Conservation (phyloP, 2,113 vertebrate species). For the Carlito syrichta region DNA sequence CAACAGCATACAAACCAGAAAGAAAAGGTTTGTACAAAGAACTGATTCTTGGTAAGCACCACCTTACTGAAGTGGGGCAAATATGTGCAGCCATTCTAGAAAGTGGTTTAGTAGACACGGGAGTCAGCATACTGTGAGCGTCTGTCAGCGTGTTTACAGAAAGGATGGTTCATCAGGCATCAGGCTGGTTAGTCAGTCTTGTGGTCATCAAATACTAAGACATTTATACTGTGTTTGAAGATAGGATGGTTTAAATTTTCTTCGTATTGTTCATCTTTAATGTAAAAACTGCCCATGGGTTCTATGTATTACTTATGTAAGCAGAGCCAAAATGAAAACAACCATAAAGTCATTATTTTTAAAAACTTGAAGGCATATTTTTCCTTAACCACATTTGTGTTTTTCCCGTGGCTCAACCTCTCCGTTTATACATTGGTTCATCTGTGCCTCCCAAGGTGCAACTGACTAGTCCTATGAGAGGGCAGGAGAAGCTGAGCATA, state of each 20-base stretch:
- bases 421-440: not conserved
- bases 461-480: not conserved
- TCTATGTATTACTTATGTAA: not conserved
- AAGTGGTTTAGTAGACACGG: not conserved
- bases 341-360: not conserved
- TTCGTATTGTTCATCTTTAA: not conserved
- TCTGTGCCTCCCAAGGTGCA: not conserved
- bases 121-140: not conserved
- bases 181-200: not conserved
- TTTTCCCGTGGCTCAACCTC: not conserved
- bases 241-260: not conserved
- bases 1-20: not conserved
- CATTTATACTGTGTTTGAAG: not conserved
- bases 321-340: not conserved
- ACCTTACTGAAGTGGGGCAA: not conserved
- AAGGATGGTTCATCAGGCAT: not conserved
- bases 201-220: not conserved
- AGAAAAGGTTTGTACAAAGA: not conserved
- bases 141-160: not conserved
- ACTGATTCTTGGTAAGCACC: not conserved
- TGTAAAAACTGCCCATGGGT: not conserved
- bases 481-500: no score
- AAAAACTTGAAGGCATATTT: not conserved
- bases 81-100: not conserved
- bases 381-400: not conserved